phyloP scores from a whole-genome alignment of 1,140 invertebrate species.

The Augochlora pura region DNA sequence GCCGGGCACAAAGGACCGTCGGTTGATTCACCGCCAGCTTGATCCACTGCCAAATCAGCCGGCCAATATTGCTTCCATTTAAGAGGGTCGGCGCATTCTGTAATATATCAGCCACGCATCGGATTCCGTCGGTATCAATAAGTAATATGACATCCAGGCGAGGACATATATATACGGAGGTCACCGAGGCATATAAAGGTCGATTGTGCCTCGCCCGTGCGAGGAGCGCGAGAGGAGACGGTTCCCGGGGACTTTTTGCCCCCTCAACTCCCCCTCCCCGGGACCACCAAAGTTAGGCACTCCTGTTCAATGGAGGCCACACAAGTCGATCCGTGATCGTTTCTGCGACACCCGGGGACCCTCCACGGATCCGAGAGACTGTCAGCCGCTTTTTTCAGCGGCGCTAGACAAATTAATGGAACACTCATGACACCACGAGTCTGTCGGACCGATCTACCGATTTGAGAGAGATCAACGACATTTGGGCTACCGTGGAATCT shows the following conservation, averaged over 20 bases:
- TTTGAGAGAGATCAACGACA: too few relatives aligned
- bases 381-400: too few relatives aligned
- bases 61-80: constrained; percentile 54
- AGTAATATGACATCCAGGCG: constrained; percentile 66
- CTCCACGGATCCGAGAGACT: background rate
- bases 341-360: background rate
- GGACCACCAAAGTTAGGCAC: background rate
- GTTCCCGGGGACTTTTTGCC: too few relatives aligned
- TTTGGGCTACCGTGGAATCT: too few relatives aligned
- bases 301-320: background rate
- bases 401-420: background rate
- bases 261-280: background rate
- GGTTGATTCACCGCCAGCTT: constrained; percentile 43
- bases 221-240: background rate
- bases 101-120: constrained; percentile 11
- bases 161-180: constrained; percentile 42
- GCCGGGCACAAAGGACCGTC: constrained; percentile 14
- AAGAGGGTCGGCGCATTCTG: constrained; percentile 41
- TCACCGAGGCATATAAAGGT: constrained; percentile 35
- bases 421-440: too few relatives aligned
- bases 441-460: too few relatives aligned
- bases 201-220: constrained; percentile 32
- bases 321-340: background rate
- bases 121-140: constrained; percentile 61
- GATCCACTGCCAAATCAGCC: constrained; percentile 52